These are phyloP conservation scores for Oscheius sp. DNA, from an alignment of 2,888 invertebrate genomes.

Conservation along the genomic window DNA sequence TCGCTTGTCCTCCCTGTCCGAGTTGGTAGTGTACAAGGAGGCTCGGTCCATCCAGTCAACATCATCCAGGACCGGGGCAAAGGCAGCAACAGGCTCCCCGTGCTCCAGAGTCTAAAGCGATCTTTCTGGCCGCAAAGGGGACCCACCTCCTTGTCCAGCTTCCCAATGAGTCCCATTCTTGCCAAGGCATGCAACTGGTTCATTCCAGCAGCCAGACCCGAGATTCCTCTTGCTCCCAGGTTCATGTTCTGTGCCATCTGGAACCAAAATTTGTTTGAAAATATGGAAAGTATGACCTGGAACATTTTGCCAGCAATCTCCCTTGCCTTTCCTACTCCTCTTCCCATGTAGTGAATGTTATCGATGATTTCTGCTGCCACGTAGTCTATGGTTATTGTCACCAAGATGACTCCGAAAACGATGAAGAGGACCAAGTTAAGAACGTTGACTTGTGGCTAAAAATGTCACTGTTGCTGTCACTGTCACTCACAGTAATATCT, in stretches of 20 bases:
- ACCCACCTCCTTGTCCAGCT: constrained; percentile 34
- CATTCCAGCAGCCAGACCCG: constrained; percentile 56
- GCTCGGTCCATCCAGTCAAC: constrained; percentile 45
- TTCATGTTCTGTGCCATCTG: constrained; percentile 61
- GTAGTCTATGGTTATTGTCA: constrained; percentile 60
- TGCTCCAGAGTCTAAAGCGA: constrained; percentile 16
- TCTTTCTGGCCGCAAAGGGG: too few species aligned
- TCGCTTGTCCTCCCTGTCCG: background rate
- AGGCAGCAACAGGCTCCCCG: constrained; percentile 39
- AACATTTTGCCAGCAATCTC: constrained; percentile 60
- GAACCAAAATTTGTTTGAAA: background rate
- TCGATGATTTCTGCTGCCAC: constrained; percentile 61
- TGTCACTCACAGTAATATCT: constrained; percentile 49
- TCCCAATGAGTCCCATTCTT: constrained; percentile 34
- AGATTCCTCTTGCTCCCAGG: constrained; percentile 37
- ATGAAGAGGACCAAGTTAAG: constrained; percentile 55
- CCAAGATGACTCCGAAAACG: constrained; percentile 56
- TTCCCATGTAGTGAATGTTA: constrained; percentile 61
- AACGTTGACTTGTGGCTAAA: constrained; percentile 59
- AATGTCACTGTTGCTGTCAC: background rate
- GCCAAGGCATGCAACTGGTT: constrained; percentile 60
- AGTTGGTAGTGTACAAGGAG: constrained; percentile 33
- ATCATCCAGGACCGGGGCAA: constrained; percentile 44
- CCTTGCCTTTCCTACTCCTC: constrained; percentile 59
- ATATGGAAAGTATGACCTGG: constrained; percentile 24